phyloP scores from a whole-genome alignment of 2,888 invertebrate species.

The Rhingia rostrata region DNA sequence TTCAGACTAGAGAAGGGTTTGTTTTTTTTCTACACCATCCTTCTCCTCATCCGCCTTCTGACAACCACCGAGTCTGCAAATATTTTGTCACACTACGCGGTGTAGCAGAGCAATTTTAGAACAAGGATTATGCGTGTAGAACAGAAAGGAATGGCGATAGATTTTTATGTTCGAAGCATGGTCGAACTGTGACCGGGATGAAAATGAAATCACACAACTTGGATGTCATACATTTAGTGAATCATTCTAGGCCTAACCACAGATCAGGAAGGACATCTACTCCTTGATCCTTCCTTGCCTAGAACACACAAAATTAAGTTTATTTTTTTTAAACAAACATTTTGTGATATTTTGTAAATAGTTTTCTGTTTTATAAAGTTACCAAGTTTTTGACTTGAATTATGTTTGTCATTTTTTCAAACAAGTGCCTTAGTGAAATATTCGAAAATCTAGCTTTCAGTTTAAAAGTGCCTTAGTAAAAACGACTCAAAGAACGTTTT shows the following conservation, averaged over 20 bases:
- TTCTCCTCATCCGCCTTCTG: neutral
- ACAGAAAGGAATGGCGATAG: slow-evolving; percentile 54
- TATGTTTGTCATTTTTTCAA: slow-evolving; percentile 26
- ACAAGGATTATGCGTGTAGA: slow-evolving; percentile 63
- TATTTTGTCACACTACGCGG: slow-evolving; percentile 51
- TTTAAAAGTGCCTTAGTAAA: slow-evolving; percentile 67
- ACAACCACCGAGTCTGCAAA: slow-evolving; percentile 52
- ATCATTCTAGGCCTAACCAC: slow-evolving; percentile 84
- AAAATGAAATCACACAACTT: slow-evolving; percentile 79
- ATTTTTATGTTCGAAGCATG: slow-evolving; percentile 20
- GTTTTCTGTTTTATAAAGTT: slow-evolving; percentile 30
- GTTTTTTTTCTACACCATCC: neutral
- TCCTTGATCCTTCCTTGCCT: slow-evolving; percentile 72
- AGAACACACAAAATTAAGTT: slow-evolving; percentile 61
- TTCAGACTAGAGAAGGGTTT: slow-evolving; percentile 14
- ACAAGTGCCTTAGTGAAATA: slow-evolving; percentile 68
- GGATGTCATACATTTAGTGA: slow-evolving; percentile 81
- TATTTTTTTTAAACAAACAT: slow-evolving; percentile 36
- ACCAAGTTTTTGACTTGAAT: slow-evolving; percentile 46
- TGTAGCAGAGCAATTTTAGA: slow-evolving; percentile 50
- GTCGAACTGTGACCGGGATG: slow-evolving; percentile 56
- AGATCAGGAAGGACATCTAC: slow-evolving; percentile 82
- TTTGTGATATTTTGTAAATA: slow-evolving; percentile 64
- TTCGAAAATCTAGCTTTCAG: slow-evolving; percentile 46
- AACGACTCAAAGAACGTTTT: slow-evolving; percentile 68